A percentile compares a stretch with the other conserved stretches of the same genome.
Evolutionary conservation across 2,888 invertebrate species (phyloP).

Genomic region (Acronicta psi): DNA sequence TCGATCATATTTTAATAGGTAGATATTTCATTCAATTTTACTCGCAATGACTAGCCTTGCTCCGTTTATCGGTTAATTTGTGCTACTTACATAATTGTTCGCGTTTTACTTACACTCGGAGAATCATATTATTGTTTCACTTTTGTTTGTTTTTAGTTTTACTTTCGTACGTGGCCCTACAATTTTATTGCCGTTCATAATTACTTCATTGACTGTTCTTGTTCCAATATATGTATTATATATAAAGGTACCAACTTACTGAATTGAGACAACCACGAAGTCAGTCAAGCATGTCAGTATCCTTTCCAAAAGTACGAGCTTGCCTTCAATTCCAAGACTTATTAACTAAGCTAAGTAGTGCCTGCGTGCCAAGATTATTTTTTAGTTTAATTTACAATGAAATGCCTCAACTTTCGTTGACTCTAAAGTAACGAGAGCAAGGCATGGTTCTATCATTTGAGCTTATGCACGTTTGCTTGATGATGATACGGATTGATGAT

Average conservation of each 20-base stretch:
- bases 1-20: neutral
- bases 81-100: neutral
- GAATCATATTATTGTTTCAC: neutral
- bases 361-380: neutral
- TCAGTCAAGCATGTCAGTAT: constrained; percentile 5
- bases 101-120: constrained; percentile 1
- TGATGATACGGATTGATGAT: constrained; percentile 5
- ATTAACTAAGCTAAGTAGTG: neutral
- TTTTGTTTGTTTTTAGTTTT: neutral
- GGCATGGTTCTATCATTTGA: constrained; percentile 1
- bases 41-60: neutral
- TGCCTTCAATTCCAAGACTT: neutral
- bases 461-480: neutral
- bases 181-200: neutral
- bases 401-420: too few species aligned
- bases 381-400: neutral
- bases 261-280: constrained; percentile 1
- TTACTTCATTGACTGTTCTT: constrained; percentile 7
- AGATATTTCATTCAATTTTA: neutral
- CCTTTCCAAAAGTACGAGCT: neutral
- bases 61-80: constrained; percentile 5
- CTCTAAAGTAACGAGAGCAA: too few species aligned
- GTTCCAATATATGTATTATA: neutral
- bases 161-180: constrained; percentile 1
- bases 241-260: neutral